Percentiles rank a stretch among this genome's conserved stretches.
Evolutionary conservation across 1,140 invertebrate species (phyloP).

Genomic region (Scaptomyza pallida): DNA sequence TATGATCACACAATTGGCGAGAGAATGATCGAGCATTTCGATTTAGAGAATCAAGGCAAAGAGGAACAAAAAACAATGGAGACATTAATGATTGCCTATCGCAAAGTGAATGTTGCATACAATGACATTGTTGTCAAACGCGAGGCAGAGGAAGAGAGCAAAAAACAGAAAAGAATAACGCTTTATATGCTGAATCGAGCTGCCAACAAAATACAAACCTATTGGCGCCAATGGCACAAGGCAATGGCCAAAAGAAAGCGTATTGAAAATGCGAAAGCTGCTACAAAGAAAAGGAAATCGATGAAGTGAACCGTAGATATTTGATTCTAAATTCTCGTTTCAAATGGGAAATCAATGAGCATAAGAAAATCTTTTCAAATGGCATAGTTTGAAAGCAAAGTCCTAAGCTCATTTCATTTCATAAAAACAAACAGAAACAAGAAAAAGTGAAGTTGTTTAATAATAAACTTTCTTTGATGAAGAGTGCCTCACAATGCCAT

Average conservation of each 20-base stretch:
- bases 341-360: neutral
- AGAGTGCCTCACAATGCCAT: too few relatives aligned
- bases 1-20: conserved; percentile 26
- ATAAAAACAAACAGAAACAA: too few relatives aligned
- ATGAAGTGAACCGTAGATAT: neutral
- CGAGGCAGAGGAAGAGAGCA: neutral
- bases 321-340: neutral
- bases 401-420: conserved; percentile 20
- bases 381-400: neutral
- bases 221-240: conserved; percentile 30
- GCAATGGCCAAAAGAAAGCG: neutral
- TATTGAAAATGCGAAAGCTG: neutral
- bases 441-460: neutral
- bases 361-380: conserved; percentile 23
- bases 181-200: conserved; percentile 36
- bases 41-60: neutral
- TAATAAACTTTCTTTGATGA: neutral
- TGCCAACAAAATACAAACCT: conserved; percentile 25
- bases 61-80: neutral
- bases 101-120: neutral
- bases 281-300: conserved; percentile 2
- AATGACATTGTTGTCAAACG: conserved; percentile 13
- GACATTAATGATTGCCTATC: neutral
- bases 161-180: neutral
- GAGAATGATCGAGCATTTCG: conserved; percentile 8